Evolutionary conservation across 2,113 vertebrate species (phyloP).

Genomic region (Marmota monax): DNA sequence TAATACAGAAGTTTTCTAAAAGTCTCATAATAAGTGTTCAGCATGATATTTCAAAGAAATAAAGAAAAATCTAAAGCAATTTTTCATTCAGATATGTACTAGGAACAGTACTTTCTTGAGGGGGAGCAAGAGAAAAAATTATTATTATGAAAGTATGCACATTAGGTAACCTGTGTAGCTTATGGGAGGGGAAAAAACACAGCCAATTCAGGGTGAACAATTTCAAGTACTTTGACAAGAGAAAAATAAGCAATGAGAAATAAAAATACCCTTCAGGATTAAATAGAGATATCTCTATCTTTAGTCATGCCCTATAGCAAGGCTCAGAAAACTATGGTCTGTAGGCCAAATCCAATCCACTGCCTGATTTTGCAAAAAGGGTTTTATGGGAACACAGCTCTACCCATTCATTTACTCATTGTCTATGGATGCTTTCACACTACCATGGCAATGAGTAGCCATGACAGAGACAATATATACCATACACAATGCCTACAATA

Average conservation of each 20-base stretch:
- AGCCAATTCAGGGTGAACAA: slow-evolving; percentile 23
- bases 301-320: background rate
- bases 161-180: background rate
- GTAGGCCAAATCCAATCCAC: background rate
- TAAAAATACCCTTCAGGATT: background rate
- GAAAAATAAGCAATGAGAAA: slow-evolving; percentile 3
- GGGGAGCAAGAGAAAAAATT: background rate
- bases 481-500: background rate
- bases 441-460: background rate
- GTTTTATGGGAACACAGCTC: background rate
- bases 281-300: background rate
- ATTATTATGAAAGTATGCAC: background rate
- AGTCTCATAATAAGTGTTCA: background rate
- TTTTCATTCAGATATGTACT: background rate
- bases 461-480: background rate
- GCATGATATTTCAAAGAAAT: background rate
- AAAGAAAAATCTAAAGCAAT: background rate
- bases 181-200: background rate
- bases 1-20: background rate
- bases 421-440: background rate
- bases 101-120: background rate
- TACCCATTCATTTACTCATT: background rate
- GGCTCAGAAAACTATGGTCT: background rate
- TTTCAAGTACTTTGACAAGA: slow-evolving; percentile 56
- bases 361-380: background rate